phyloP scores from a whole-genome alignment of 2,113 vertebrate genomes.

The Loxodonta africana region DNA sequence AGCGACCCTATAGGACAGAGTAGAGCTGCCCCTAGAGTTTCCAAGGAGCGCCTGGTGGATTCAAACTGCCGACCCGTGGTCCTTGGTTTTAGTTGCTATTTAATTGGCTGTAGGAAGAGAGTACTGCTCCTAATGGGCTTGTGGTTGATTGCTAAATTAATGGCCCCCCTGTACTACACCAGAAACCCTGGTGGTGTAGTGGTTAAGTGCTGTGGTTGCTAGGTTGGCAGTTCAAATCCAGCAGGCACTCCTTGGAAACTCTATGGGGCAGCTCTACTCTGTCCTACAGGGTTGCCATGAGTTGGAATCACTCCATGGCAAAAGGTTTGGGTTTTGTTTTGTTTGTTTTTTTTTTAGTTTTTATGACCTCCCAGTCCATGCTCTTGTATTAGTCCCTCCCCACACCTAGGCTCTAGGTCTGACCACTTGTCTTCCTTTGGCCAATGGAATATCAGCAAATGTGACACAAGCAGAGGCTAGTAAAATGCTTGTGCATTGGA shows the following conservation, averaged over 20 bases:
- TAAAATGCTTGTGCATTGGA: background rate
- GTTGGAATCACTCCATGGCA: no score
- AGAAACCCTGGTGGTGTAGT: no score
- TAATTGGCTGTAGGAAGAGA: conserved; percentile 2
- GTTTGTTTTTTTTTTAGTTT: no score
- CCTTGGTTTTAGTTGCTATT: conserved; percentile 55
- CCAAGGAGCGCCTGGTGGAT: no score
- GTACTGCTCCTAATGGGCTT: background rate
- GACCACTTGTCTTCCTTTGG: background rate
- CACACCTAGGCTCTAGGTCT: background rate
- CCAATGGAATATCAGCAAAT: background rate
- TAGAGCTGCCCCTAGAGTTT: no score
- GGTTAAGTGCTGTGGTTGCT: no score
- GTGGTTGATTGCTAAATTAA: background rate
- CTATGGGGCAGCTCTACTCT: no score
- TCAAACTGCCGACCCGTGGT: background rate
- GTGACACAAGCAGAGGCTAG: background rate
- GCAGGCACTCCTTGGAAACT: no score
- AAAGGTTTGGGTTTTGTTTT: no score
- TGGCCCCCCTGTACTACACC: background rate
- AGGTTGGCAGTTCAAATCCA: no score
- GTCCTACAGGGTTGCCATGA: no score
- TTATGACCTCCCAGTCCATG: background rate
- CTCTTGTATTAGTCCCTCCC: background rate
- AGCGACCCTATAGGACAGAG: no score